These are phyloP conservation scores for Epizoanthus scotinus DNA, from an alignment of 92 coral and sea anemone species.

Conservation along the genomic window DNA sequence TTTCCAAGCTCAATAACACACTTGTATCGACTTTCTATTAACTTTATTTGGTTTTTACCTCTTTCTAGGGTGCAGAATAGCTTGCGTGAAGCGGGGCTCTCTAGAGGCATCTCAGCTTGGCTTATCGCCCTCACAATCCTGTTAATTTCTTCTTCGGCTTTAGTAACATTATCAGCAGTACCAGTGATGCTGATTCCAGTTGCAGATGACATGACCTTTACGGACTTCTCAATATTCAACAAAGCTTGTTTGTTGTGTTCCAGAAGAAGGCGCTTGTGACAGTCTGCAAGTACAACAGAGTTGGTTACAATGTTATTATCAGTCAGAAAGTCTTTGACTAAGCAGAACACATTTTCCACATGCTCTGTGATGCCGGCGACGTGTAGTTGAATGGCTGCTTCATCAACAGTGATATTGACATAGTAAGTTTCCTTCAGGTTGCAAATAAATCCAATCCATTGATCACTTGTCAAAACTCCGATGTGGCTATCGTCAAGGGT, in stretches of 20 bases:
- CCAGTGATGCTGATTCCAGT: slow-evolving; percentile 33
- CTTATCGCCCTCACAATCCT: slow-evolving; percentile 11
- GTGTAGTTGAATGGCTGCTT: slow-evolving; percentile 28
- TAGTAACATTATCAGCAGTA: slow-evolving; percentile 33
- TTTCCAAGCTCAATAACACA: slow-evolving; percentile 45
- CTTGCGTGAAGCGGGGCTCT: slow-evolving; percentile 69
- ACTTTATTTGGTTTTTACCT: slow-evolving; percentile 37
- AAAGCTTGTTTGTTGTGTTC: slow-evolving; percentile 42
- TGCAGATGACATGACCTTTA: slow-evolving; percentile 11
- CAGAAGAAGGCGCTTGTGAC: slow-evolving; percentile 44
- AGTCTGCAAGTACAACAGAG: slow-evolving; percentile 35
- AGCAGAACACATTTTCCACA: slow-evolving; percentile 33
- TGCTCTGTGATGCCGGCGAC: slow-evolving; percentile 60
- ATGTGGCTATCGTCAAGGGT: slow-evolving; percentile 52
- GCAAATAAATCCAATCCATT: slow-evolving; percentile 47
- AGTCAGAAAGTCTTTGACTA: slow-evolving; percentile 48
- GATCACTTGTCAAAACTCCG: slow-evolving; percentile 40
- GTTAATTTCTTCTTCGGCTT: slow-evolving; percentile 58
- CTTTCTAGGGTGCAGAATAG: slow-evolving; percentile 34
- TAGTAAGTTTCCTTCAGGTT: slow-evolving; percentile 18
- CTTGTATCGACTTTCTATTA: slow-evolving; percentile 43
- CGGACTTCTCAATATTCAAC: slow-evolving; percentile 45
- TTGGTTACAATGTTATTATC: slow-evolving; percentile 60
- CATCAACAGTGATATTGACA: slow-evolving; percentile 32
- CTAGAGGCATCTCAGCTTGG: slow-evolving; percentile 31